Conservation (phyloP, 2,888 invertebrate genomes). For the Cheilosia scutellata region DNA sequence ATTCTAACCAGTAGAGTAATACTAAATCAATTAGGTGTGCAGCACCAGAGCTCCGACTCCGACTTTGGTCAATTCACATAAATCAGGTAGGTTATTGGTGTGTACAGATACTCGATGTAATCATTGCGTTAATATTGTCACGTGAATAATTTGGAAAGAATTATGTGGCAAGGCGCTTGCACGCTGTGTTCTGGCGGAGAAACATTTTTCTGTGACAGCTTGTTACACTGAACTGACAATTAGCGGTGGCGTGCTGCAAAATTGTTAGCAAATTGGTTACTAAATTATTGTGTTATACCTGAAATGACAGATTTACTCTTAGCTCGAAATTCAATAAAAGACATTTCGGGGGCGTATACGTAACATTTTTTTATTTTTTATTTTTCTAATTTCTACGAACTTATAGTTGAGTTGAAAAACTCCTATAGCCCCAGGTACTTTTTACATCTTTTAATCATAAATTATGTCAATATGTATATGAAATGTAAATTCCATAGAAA, state of each 20-base stretch:
- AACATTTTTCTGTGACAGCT: conserved; percentile 17
- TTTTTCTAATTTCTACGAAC: no score
- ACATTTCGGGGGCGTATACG: neutral
- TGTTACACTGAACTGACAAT: conserved; percentile 31
- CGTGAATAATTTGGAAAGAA: conserved; percentile 38
- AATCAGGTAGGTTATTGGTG: conserved; percentile 46
- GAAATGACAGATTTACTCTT: neutral
- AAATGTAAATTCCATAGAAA: no score
- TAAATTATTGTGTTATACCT: conserved; percentile 7
- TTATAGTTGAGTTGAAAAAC: no score
- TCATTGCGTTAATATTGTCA: conserved; percentile 54
- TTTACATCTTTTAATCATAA: no score
- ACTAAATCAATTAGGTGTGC: conserved; percentile 53
- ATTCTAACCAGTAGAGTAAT: conserved; percentile 1
- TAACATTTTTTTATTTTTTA: no score
- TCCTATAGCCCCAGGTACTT: no score
- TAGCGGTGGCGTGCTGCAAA: conserved; percentile 31
- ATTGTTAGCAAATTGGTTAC: conserved; percentile 23
- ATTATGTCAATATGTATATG: no score
- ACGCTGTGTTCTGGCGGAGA: conserved; percentile 4
- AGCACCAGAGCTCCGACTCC: conserved; percentile 6
- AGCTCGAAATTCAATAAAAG: neutral
- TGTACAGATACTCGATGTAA: conserved; percentile 50
- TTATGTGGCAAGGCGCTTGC: conserved; percentile 12
- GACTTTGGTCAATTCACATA: conserved; percentile 4